phyloP scores from a whole-genome alignment of 2,797 vertebrate genomes.

The Perodicticus potto region DNA sequence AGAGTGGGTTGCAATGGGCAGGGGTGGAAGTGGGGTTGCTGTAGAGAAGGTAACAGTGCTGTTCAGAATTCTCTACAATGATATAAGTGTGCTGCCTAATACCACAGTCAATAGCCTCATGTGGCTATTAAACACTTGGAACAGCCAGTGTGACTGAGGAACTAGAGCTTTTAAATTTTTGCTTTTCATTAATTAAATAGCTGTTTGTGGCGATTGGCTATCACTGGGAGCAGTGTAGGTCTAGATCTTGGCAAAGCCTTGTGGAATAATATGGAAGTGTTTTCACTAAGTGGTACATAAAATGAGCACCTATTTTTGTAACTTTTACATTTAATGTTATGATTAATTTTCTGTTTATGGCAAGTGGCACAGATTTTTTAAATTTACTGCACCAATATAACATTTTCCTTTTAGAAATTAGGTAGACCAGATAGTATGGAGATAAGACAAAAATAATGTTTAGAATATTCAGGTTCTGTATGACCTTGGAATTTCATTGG shows the following conservation, averaged over 20 bases:
- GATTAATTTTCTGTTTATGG: neutral
- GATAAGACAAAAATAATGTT: neutral
- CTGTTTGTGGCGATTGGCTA: neutral
- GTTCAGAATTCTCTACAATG: neutral
- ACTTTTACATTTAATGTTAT: neutral
- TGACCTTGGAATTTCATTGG: neutral
- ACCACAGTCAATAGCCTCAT: neutral
- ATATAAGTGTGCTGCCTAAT: neutral
- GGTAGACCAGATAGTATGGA: neutral
- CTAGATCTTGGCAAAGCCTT: neutral
- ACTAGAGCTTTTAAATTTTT: neutral
- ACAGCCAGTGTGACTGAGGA: neutral
- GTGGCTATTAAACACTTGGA: neutral
- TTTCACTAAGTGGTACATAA: neutral
- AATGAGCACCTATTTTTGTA: neutral
- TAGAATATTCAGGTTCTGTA: neutral
- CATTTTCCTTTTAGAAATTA: conserved; percentile 29
- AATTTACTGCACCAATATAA: neutral
- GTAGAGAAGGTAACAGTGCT: neutral
- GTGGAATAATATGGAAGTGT: neutral
- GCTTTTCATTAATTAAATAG: neutral
- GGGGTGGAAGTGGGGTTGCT: neutral
- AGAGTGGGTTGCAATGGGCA: no score
- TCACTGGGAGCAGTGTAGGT: neutral
- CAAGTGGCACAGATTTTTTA: neutral